A percentile compares a stretch with the other conserved stretches of the same genome.
phyloP scores from a whole-genome alignment of 2,113 vertebrate genomes.

The Narcine bancroftii region DNA sequence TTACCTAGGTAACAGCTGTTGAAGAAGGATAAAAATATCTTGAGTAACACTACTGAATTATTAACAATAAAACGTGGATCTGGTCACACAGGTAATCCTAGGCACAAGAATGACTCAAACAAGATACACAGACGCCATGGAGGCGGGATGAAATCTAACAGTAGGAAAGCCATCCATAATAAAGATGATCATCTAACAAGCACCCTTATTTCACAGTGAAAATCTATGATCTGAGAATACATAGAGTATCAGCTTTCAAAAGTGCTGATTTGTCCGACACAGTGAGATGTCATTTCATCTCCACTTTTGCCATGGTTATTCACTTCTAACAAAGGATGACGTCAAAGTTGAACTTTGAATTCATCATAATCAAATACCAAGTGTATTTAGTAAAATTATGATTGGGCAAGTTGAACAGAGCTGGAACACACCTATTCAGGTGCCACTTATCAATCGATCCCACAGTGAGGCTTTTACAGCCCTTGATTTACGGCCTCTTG shows the following conservation, averaged over 20 bases:
- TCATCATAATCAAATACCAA: neutral
- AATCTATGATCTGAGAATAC: neutral
- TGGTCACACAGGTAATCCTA: constrained; percentile 41
- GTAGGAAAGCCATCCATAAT: neutral
- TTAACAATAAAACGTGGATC: constrained; percentile 31
- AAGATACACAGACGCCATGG: constrained; percentile 39
- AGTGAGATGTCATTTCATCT: constrained; percentile 14
- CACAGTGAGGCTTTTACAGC: neutral
- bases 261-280: constrained; percentile 6
- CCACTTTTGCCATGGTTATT: constrained; percentile 18
- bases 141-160: neutral
- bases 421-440: neutral
- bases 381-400: neutral
- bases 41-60: constrained; percentile 39
- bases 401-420: neutral
- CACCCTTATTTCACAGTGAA: neutral
- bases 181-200: neutral
- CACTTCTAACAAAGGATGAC: constrained; percentile 13
- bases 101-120: neutral
- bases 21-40: constrained; percentile 36
- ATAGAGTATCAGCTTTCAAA: neutral
- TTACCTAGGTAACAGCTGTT: constrained; percentile 32
- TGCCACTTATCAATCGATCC: neutral
- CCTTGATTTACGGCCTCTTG: neutral
- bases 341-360: neutral